Conservation (phyloP, 1,140 invertebrate species). For the Glossosoma conforme region DNA sequence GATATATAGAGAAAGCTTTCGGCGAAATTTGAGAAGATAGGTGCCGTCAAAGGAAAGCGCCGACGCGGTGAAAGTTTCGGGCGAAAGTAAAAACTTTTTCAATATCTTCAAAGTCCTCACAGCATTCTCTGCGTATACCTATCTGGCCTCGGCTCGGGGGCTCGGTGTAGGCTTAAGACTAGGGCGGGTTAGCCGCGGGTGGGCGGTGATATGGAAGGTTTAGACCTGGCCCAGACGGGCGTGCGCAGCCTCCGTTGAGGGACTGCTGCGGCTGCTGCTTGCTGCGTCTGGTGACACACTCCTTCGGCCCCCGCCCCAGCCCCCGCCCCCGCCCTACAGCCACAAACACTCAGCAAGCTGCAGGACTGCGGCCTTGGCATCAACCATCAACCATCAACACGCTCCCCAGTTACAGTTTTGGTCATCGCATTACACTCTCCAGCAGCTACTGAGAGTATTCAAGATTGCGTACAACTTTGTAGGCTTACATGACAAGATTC, state of each 20-base stretch:
- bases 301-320: slow-evolving; percentile 19
- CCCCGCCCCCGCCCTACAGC: slow-evolving; percentile 17
- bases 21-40: slow-evolving; percentile 5
- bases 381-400: too few species aligned
- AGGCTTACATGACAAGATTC: too few species aligned
- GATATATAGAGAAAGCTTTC: slow-evolving; percentile 26
- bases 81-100: slow-evolving; percentile 20
- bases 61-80: slow-evolving; percentile 4
- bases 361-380: too few species aligned
- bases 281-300: slow-evolving; percentile 26
- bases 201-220: slow-evolving; percentile 17
- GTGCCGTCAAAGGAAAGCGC: slow-evolving; percentile 2
- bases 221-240: slow-evolving; percentile 67
- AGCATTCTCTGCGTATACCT: slow-evolving; percentile 25
- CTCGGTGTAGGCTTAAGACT: slow-evolving; percentile 5
- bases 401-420: too few species aligned
- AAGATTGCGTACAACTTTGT: too few species aligned
- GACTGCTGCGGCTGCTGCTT: slow-evolving; percentile 39
- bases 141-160: slow-evolving; percentile 1
- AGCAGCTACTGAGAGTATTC: too few species aligned
- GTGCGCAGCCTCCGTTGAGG: slow-evolving; percentile 66
- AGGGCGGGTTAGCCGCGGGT: too few species aligned
- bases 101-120: slow-evolving; percentile 29
- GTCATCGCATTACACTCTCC: too few species aligned
- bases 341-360: too few species aligned